Evolutionary conservation across 2,113 vertebrate species (phyloP), one percentile per base, ranked within the genome.

Genomic region (Gopherus evgoodei): DNA sequence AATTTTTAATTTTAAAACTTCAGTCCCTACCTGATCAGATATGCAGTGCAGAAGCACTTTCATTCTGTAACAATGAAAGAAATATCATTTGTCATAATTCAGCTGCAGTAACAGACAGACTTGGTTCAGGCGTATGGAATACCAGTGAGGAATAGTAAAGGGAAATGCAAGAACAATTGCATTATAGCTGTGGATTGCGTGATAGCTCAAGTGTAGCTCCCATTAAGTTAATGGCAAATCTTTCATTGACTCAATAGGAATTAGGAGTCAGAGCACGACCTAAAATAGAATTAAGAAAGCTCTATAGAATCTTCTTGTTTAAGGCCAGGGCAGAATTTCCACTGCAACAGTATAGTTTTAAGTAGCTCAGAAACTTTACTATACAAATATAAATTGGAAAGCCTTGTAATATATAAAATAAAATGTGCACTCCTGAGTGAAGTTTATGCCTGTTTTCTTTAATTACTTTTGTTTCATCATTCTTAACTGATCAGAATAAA

Each of bases 1-100:
- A 88, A 87, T 93, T 38, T 92, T 89, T 89, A 1, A 0, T 97
- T 98, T 98, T 97, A 97, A 98, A 97, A 93, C 96, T 94, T 98
- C 96, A 95, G 91, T 93, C 91, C 93, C 94, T 90, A 65, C 89
- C 95, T 90, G 91, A 91, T 80, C 91, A 84, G 91, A 81, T 90
- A 84, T 29, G 81, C 83, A 31, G 3, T 62, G 59, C 59, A 35
- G 31, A 62, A 62, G 13, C 59, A 12, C 56, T 89, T 89, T 80
- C 35, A 5, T 72, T 44, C 53, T 86, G 78, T 84, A 95, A 95
- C 91, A 95, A 92, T 92, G 94, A 90, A 86, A 96, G 57, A 92
- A 93, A 72, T 31, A 44, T 92, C 1, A 1, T 49, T 22, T 95
- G 93, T 96, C 87, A 72, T 80, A 93, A 91, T 93, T 95, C 93